Percentiles rank a stretch among this genome's conserved stretches.
Evolutionary conservation across 37 sponge, comb jelly and placozoan genomes (phyloP).

Genomic region (Aplysina aerophoba): DNA sequence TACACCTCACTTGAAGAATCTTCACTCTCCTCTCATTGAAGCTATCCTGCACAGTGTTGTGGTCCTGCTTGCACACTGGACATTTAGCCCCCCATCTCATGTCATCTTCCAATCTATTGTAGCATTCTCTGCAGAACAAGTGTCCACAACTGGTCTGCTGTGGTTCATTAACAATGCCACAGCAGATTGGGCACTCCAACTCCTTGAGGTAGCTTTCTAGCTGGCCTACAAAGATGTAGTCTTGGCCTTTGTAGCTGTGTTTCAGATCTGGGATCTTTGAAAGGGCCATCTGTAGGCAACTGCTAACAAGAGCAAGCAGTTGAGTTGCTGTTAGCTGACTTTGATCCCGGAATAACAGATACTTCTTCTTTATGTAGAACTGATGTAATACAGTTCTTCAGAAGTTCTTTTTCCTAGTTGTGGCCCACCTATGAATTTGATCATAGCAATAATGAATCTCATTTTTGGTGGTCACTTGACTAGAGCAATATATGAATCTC

Average conservation of each 20-base stretch:
- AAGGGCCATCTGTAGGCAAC: too few species aligned
- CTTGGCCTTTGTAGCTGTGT: not conserved
- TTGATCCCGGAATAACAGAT: too few species aligned
- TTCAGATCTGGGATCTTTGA: not conserved
- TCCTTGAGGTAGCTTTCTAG: not conserved
- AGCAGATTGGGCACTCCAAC: constrained; percentile 11
- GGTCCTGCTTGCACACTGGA: not conserved
- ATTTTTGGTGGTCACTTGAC: too few species aligned
- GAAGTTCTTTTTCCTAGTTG: too few species aligned
- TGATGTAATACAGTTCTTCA: too few species aligned
- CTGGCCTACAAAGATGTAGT: constrained; percentile 4
- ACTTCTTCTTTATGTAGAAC: too few species aligned
- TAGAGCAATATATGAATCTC: too few species aligned
- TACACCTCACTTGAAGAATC: not conserved
- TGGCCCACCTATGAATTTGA: too few species aligned
- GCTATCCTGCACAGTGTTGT: not conserved
- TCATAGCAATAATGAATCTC: too few species aligned
- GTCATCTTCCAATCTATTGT: too few species aligned
- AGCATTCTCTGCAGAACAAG: constrained; percentile 9
- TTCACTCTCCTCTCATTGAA: not conserved
- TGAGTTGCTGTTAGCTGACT: too few species aligned
- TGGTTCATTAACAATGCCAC: not conserved
- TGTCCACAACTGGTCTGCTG: constrained; percentile 30
- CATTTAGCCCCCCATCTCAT: not conserved
- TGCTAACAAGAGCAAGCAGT: too few species aligned